Evolutionary conservation across 2,797 vertebrate genomes (phyloP).

Genomic region (Mormyrops attenuatus): DNA sequence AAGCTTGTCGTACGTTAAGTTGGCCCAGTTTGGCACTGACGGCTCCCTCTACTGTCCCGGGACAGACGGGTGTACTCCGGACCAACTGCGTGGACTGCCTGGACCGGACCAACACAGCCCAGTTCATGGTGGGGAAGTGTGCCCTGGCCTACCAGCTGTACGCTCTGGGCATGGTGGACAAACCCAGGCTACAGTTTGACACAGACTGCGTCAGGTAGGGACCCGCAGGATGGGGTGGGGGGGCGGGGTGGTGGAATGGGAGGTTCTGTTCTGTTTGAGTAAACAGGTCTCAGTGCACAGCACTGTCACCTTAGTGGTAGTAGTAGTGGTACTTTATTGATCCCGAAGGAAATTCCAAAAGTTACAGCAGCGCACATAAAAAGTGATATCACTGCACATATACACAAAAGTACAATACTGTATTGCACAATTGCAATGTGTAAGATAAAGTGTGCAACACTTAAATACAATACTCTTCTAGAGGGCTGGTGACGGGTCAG

Average conservation of each 20-base stretch:
- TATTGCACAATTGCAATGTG: too few species aligned
- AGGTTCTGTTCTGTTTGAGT: not conserved
- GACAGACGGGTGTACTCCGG: conserved; percentile 85
- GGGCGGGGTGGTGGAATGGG: not conserved
- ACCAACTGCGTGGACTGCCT: conserved; percentile 97
- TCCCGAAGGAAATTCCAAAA: not conserved
- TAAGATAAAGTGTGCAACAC: too few species aligned
- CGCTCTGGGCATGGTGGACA: conserved; percentile 88
- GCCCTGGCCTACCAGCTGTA: conserved; percentile 94
- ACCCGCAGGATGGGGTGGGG: not conserved
- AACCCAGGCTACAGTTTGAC: conserved; percentile 92
- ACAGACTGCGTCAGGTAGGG: conserved; percentile 90
- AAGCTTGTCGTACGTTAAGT: not conserved
- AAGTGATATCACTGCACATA: too few species aligned
- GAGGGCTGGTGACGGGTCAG: too few species aligned
- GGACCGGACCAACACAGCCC: conserved; percentile 92
- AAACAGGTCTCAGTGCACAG: not conserved
- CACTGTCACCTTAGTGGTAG: not conserved
- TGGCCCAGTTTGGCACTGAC: not conserved
- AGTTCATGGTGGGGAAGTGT: conserved; percentile 98
- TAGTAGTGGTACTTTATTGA: not conserved
- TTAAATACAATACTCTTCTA: too few species aligned
- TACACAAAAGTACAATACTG: too few species aligned
- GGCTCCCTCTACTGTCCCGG: conserved; percentile 30
- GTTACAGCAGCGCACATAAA: too few species aligned